These are phyloP conservation scores for Passer montanus DNA, from an alignment of 2,113 vertebrate species.

Conservation along the genomic window DNA sequence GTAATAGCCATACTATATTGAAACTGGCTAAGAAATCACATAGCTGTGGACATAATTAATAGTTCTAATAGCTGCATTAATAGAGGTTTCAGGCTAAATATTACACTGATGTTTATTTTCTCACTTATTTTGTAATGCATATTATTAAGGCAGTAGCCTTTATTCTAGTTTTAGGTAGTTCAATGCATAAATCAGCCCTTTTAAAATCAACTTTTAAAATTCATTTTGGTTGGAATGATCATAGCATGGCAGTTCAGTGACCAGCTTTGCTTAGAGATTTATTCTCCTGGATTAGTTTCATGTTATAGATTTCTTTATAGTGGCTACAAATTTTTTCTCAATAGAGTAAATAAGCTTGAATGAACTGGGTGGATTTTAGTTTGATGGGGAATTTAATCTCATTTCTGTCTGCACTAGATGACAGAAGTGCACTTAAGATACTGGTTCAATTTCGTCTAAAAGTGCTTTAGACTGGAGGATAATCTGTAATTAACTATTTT, in stretches of 20 bases:
- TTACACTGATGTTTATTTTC: background rate
- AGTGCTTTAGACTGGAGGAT: background rate
- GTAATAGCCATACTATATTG: background rate
- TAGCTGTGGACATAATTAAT: constrained; percentile 7
- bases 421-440: background rate
- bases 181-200: background rate
- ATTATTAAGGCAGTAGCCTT: background rate
- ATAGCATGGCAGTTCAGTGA: background rate
- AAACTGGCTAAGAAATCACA: constrained; percentile 8
- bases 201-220: background rate
- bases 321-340: background rate
- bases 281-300: background rate
- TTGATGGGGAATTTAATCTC: background rate
- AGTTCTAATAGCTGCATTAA: background rate
- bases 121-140: background rate
- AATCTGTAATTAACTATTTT: constrained; percentile 6
- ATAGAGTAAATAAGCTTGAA: background rate
- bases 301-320: background rate
- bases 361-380: background rate
- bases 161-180: background rate
- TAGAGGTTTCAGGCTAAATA: background rate
- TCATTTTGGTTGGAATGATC: background rate
- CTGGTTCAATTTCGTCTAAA: background rate
- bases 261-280: background rate
- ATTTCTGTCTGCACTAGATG: background rate